Base-by-base conservation (phyloP, 2,797 vertebrate genomes). In the Bradypodion ventrale region DNA sequence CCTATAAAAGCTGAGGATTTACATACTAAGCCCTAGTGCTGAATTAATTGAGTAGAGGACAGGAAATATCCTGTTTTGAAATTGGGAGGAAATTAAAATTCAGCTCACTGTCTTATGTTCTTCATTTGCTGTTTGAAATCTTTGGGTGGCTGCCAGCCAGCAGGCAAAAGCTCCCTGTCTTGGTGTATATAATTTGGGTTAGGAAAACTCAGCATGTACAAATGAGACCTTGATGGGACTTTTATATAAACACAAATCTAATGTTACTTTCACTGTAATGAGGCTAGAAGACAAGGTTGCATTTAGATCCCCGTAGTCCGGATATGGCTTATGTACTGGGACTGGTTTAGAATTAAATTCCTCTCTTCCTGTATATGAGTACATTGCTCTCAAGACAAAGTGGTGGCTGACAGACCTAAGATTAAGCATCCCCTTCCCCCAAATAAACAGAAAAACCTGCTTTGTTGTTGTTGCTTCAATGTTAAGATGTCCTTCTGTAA, bases 1-100 rank as follows among this genome's bases (percentile, higher is more conserved):
- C 86, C 82, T 75, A 1, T 88, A 74, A 91, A 78, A 44, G 83
- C 83, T 85, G 77, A 86, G 72, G 75, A 70, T 90, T 91, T 90
- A 79, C 63, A 86, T 87, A 83, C n/a, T 87, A 52, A 42, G 82
- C 23, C n/a, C 52, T 16, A 73, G 37, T 73, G 85, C 87, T 89
- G 79, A 87, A 87, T 40, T 63, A 75, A 83, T 76, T 90, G 82
- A 78, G 46, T 83, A 52, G 81, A 83, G 87, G 85, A 91, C 85
- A 72, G 84, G 90, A 94, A 93, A 92, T 84, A 85, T 0, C 46
- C 86, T 93, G 75, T 91, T 92, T 93, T 93, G 93, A 89, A 94
- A 92, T 92, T 88, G 85, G 78, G 83, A 93, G 83, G 80, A 88
- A 93, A 95, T 94, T 95, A 91, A 93, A 94, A 93, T 94, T 88